Evolutionary conservation across 2,113 vertebrate species (phyloP), one percentile per base, ranked within the genome.

Genomic region (Esox niger): DNA sequence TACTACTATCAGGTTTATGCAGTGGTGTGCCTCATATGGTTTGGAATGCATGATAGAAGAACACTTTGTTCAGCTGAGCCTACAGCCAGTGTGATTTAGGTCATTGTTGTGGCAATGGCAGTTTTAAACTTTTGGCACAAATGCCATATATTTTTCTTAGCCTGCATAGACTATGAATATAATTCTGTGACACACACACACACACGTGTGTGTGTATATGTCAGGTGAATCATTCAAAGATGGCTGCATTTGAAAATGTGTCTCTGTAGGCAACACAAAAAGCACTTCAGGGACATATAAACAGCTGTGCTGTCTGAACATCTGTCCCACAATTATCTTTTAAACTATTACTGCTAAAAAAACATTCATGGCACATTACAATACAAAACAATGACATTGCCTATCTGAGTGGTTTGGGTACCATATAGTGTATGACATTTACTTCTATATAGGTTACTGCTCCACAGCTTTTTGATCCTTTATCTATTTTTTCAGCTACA

Each of bases 251-350:
- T 52, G 47, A 52, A 43, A 43, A 15, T 15, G 2, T 43, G 38
- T 43, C 38, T 17, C 38, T 17, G 9, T 35, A 15, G 38, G 38
- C 17, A 43, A 43, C 3, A 15, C 38, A 43, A 15, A 15, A 15
- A 43, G 38, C 5, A 49, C 17, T 59, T 11, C 25, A 31, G 57
- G 26, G 57, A 59, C 26, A 59, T 20, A 10, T 9, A 46, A n/a
- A 33, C 79, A 80, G 69, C 74, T 86, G 82, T 57, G 47, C 47
- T 52, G 33, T 63, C 54, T 43, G 58, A 73, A 63, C 79, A 76
- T 79, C 74, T 79, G 77, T 67, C 10, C 59, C 62, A 9, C n/a
- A n/a, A n/a, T n/a, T n/a, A n/a, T n/a, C n/a, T n/a, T n/a, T n/a
- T n/a, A n/a, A n/a, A n/a, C 27, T 20, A 15, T 64, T 71, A 67